Percentiles rank a stretch among this genome's conserved stretches.
These are phyloP conservation scores for Dinomys branickii DNA, from an alignment of 2,113 vertebrate genomes.

Conservation along the genomic window DNA sequence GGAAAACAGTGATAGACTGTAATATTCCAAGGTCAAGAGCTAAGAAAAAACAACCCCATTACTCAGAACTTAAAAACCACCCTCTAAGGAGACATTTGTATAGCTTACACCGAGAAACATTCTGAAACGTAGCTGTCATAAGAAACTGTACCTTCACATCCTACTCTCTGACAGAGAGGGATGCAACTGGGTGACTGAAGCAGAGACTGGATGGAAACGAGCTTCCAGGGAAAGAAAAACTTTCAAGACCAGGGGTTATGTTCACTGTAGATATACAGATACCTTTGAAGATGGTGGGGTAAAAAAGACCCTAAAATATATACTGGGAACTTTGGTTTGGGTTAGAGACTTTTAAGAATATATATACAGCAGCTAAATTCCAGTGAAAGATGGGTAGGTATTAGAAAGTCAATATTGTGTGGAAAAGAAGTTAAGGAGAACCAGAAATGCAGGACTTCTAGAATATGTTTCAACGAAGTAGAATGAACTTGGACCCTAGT, in stretches of 20 bases:
- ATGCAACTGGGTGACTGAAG: neutral
- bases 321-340: neutral
- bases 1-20: neutral
- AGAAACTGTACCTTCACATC: neutral
- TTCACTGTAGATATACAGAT: neutral
- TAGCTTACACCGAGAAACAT: conserved; percentile 11
- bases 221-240: neutral
- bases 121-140: neutral
- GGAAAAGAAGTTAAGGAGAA: neutral
- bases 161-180: neutral
- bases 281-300: neutral
- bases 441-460: neutral
- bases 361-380: neutral
- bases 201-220: neutral
- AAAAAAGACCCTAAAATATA: neutral
- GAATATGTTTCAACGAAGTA: neutral
- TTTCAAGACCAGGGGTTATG: neutral
- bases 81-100: neutral
- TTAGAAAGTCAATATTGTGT: neutral
- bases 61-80: neutral
- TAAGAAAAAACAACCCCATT: neutral
- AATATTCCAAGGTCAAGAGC: neutral
- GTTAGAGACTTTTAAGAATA: neutral
- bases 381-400: neutral
- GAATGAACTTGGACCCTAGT: neutral